phyloP scores from a whole-genome alignment of 1,140 invertebrate genomes.

The Microplitis demolitor region DNA sequence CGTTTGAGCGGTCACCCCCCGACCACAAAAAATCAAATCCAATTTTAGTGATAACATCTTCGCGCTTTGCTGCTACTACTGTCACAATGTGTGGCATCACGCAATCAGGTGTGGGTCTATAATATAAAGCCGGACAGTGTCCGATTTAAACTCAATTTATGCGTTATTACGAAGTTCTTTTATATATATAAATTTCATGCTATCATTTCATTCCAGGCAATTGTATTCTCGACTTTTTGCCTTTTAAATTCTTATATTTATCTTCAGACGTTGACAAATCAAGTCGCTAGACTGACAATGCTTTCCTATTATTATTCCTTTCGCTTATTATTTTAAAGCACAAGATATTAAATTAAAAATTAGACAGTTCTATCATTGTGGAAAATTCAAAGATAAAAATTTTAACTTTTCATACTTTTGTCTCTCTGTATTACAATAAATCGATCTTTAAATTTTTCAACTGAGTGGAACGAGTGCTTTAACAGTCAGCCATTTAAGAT shows the following conservation, averaged over 20 bases:
- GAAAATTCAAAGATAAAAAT: too few relatives aligned
- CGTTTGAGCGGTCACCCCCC: slow-evolving; percentile 58
- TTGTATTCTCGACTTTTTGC: neutral
- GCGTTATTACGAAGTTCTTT: neutral
- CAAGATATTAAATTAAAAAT: neutral
- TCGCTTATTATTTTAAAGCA: neutral
- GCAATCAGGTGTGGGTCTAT: slow-evolving; percentile 13
- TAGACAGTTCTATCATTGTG: neutral
- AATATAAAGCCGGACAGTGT: neutral
- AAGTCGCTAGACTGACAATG: neutral
- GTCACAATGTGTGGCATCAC: neutral
- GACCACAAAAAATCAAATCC: slow-evolving; percentile 51
- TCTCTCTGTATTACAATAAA: too few relatives aligned
- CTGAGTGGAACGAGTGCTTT: too few relatives aligned
- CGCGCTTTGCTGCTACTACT: slow-evolving; percentile 31
- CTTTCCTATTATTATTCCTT: neutral
- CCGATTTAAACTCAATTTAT: slow-evolving; percentile 9
- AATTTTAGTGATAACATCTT: slow-evolving; percentile 63
- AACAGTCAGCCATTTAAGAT: too few relatives aligned
- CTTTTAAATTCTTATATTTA: neutral
- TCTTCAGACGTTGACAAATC: slow-evolving; percentile 5
- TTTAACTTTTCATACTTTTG: too few relatives aligned
- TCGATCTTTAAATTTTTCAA: too few relatives aligned
- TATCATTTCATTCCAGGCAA: neutral
- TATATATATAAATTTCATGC: neutral